Base-by-base conservation (phyloP, 2,113 vertebrate genomes). In the Microtus pennsylvanicus region DNA sequence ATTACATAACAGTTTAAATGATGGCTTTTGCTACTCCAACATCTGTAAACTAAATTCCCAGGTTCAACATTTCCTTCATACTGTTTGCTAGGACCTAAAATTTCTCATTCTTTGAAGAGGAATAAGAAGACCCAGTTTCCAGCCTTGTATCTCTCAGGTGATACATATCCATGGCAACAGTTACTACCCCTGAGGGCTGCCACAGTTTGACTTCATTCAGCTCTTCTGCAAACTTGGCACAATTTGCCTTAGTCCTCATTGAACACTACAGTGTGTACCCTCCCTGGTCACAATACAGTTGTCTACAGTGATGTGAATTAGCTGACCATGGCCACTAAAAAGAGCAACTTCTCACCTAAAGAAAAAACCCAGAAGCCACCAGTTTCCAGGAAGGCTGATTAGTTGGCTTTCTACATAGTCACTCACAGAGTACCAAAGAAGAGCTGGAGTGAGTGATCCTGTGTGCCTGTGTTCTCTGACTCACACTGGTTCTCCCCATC, bases 391-490 rank as follows among this genome's bases (percentile, higher is more conserved):
- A 92, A 80, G 3, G 24, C 81, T 50, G 77, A 74, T 47, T 0
- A 87, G 22, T 12, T 26, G 2, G 35, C 35, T 92, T 89, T 45
- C 28, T 87, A 55, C 26, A 17, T 50, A 22, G 13, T 2, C 22
- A 8, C 11, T 63, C 1, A 2, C 38, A 24, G 1, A 28, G 1
- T 52, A 38, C 9, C 17, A 69, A 76, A 35, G 7, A 13, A 24
- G 28, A 63, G 5, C 16, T 9, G 0, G 6, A 1, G 7, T 35
- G 5, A 21, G 7, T 13, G 30, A n/a, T 22, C 21, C 38, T 63
- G 65, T 22, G 17, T 75, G 52, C 16, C 38, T 87, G 24, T 7
- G 30, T 19, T 65, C 14, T 9, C 2, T 75, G 33, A 26, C 17
- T 70, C 19, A 2, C 26, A 5, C 21, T 87, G 67, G 9, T 45